Conservation (phyloP, 2,113 vertebrate species). For the Sinocyclocheilus anophthalmus region DNA sequence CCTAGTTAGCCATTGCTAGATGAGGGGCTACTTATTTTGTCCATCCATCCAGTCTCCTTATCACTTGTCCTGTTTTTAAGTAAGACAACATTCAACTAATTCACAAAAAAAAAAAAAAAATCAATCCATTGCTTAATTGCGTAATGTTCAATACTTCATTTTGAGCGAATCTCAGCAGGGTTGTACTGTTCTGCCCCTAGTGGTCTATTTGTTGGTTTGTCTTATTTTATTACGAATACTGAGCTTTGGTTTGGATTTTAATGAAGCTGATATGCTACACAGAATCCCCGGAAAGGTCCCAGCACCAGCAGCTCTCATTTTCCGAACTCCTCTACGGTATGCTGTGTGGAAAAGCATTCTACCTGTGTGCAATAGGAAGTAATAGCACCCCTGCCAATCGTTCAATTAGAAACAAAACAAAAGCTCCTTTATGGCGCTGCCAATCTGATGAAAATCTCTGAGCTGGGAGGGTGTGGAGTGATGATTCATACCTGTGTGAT, state of each 20-base stretch:
- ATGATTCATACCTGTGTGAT: constrained; percentile 24
- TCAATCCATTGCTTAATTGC: neutral
- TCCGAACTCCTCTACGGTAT: constrained; percentile 67
- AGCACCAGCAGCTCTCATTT: constrained; percentile 75
- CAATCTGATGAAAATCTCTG: constrained; percentile 60
- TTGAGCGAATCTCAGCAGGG: neutral
- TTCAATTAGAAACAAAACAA: constrained; percentile 65
- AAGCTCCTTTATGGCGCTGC: constrained; percentile 61
- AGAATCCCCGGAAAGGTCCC: constrained; percentile 79
- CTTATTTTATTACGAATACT: constrained; percentile 72
- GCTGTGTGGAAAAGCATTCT: constrained; percentile 62
- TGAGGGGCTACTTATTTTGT: too few species aligned
- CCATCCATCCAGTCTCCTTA: too few species aligned
- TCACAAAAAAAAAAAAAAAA: too few species aligned
- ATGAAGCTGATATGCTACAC: constrained; percentile 75
- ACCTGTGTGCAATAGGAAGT: constrained; percentile 67
- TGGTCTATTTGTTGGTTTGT: constrained; percentile 58
- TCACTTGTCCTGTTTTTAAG: too few species aligned
- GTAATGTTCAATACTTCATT: neutral
- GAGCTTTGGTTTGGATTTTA: constrained; percentile 72
- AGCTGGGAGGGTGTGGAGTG: constrained; percentile 29
- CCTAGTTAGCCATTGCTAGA: too few species aligned
- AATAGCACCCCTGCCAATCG: constrained; percentile 65
- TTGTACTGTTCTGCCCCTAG: neutral
- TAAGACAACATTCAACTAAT: too few species aligned